Base-by-base conservation (phyloP, 2,888 invertebrate genomes). In the Ectemnius lituratus region DNA sequence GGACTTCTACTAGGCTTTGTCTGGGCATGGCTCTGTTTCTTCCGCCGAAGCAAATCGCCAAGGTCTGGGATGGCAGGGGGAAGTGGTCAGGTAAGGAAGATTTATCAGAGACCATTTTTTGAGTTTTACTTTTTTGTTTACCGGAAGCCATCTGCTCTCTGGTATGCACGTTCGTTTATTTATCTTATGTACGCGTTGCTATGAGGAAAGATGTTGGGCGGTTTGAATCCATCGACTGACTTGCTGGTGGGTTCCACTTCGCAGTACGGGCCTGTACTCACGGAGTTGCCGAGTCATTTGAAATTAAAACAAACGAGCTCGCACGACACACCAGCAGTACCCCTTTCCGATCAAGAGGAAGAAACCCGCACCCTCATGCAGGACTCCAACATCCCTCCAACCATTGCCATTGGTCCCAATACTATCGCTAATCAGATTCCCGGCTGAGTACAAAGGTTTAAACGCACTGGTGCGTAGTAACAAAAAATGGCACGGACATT, bases 221-320 rank as follows among this genome's bases (percentile, higher is more conserved):
- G 90, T 89, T 90, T 90, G 90, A 90, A 90, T 87, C 90, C 90
- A 88, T 90, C 90, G 74, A 90, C 90, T 90, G 90, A 90, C 90
- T 90, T 90, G 90, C 90, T 90, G 90, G 90, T 90, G 90, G 90
- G 90, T 90, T 90, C 90, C 89, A 89, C 90, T 90, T 90, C 90
- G 90, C 90, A 90, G 90, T 90, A 90, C 90, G 90, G 90, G 88
- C 90, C 90, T 67, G 90, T 90, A 89, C 90, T 90, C 66, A 90
- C 90, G 56, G 90, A 90, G 85, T 80, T 90, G 78, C 90, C 90
- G 68, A 89, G 89, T 68, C 90, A 90, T 74, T 72, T 88, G 84
- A 90, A 89, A 80, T 74, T 86, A 73, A 89, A 88, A 76, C 87
- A 88, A 71, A 75, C 81, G 6, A 85, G 74, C 60, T 75, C 80